Evolutionary conservation across 2,797 vertebrate species (phyloP).

Genomic region (Astyanax mexicanus): DNA sequence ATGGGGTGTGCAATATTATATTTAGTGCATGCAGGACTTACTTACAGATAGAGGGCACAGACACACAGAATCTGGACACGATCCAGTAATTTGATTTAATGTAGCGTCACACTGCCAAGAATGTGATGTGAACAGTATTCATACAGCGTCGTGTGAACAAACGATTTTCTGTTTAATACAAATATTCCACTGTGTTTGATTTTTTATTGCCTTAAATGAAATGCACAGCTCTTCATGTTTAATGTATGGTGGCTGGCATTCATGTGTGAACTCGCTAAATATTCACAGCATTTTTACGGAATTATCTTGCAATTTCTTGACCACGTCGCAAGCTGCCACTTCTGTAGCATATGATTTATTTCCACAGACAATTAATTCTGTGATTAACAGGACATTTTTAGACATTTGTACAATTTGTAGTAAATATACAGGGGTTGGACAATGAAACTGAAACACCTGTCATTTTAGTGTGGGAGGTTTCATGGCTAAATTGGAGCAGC

Average conservation of each 20-base stretch:
- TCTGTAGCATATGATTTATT: neutral
- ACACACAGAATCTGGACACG: neutral
- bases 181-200: slow-evolving; percentile 1
- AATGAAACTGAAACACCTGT: too few species aligned
- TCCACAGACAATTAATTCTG: too few species aligned
- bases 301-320: neutral
- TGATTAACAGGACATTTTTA: too few species aligned
- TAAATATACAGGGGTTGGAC: too few species aligned
- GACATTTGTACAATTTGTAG: too few species aligned
- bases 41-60: neutral
- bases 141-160: neutral
- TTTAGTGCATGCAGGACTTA: slow-evolving; percentile 5
- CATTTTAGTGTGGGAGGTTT: too few species aligned
- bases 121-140: neutral
- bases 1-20: neutral
- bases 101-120: slow-evolving; percentile 7
- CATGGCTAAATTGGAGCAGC: too few species aligned
- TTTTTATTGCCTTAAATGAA: too few species aligned
- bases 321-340: neutral
- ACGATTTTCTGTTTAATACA: neutral
- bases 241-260: neutral
- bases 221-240: neutral
- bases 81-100: slow-evolving; percentile 21
- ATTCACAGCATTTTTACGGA: neutral
- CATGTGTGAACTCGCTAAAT: neutral